A percentile compares a stretch with the other conserved stretches of the same genome.
Evolutionary conservation across 2,797 vertebrate genomes (phyloP).

Genomic region (Hypotaenidia okinawae): DNA sequence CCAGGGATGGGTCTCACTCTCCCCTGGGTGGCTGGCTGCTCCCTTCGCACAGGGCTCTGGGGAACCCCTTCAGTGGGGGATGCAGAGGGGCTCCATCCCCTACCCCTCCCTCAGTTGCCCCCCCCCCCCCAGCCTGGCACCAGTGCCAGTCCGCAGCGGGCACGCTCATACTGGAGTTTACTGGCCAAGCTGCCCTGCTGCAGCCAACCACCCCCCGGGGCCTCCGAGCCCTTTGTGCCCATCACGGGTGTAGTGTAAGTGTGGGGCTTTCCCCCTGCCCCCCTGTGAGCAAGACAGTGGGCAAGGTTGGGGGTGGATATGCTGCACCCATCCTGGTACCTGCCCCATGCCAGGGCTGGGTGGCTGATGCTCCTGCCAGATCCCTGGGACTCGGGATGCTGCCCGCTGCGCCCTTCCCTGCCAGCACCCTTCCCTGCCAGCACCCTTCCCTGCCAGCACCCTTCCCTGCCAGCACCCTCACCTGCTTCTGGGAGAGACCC

Average conservation of each 20-base stretch:
- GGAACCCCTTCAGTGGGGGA: not conserved
- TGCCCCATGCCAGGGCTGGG: not conserved
- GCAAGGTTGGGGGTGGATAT: too few species aligned
- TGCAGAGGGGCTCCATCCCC: not conserved
- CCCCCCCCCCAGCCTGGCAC: not conserved
- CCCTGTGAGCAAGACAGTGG: not conserved
- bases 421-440: not conserved
- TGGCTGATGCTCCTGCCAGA: not conserved
- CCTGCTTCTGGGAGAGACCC: not conserved
- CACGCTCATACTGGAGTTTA: not conserved
- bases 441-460: not conserved
- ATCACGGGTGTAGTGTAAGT: accelerated
- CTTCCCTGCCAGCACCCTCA: not conserved
- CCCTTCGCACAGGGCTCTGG: not conserved
- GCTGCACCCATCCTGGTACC: not conserved
- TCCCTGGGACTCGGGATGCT: not conserved
- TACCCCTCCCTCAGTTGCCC: not conserved
- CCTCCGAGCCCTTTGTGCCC: not conserved
- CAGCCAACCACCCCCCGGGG: not conserved
- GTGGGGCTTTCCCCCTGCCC: not conserved
- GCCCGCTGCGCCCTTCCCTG: not conserved
- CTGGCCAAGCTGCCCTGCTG: not conserved
- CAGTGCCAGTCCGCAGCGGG: not conserved
- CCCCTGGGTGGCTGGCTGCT: not conserved
- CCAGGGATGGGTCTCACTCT: not conserved